phyloP scores from a whole-genome alignment of 1,140 invertebrate species.

The Saxidomus purpurata region DNA sequence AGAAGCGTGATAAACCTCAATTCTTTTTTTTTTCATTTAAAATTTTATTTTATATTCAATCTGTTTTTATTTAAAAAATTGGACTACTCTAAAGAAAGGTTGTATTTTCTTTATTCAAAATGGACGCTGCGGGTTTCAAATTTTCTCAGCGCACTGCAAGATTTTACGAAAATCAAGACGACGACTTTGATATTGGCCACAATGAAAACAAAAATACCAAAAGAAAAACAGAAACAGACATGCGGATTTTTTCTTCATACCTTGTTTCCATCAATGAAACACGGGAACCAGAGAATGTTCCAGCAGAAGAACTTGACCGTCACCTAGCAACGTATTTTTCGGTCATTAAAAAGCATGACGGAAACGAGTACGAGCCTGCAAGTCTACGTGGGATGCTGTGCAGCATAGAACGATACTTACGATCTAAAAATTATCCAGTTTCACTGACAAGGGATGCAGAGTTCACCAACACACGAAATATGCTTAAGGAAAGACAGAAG shows the following conservation, averaged over 20 bases:
- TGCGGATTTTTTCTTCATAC: conserved; percentile 79
- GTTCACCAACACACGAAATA: conserved; percentile 80
- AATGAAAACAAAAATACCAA: conserved; percentile 82
- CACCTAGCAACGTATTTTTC: conserved; percentile 82
- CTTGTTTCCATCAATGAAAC: conserved; percentile 80
- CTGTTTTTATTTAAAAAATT: neutral
- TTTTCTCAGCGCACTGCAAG: neutral
- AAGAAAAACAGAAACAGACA: conserved; percentile 83
- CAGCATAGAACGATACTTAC: conserved; percentile 81
- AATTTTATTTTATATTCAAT: neutral
- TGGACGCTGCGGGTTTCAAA: neutral
- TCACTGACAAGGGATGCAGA: conserved; percentile 80
- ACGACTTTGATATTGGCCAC: conserved; percentile 59
- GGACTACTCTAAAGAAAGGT: neutral
- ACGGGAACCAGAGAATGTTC: conserved; percentile 76
- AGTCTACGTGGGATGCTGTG: conserved; percentile 81
- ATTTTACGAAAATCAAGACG: conserved; percentile 21
- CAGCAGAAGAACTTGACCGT: conserved; percentile 80
- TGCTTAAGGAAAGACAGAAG: conserved; percentile 80
- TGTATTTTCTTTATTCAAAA: neutral
- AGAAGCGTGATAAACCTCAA: neutral
- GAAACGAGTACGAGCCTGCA: conserved; percentile 81
- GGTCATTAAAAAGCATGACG: conserved; percentile 81
- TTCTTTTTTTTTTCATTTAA: neutral
- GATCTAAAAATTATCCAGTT: conserved; percentile 77